phyloP scores from a whole-genome alignment of 2,888 invertebrate genomes.

The Nemurella pictetii region DNA sequence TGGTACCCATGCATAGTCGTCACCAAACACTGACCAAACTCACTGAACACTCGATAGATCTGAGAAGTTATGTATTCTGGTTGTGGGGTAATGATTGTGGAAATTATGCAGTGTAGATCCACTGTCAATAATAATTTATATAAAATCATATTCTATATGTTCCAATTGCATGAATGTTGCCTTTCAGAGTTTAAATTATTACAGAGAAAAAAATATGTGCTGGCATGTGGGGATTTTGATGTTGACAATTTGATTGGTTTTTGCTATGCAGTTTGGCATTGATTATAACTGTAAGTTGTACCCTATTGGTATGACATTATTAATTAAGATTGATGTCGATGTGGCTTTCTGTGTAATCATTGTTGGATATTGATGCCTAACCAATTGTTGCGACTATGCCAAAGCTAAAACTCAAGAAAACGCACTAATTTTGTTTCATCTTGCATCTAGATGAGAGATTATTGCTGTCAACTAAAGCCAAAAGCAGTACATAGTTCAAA shows the following conservation, averaged over 20 bases:
- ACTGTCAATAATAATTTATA: not conserved
- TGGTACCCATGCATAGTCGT: constrained; percentile 40
- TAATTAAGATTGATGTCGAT: not conserved
- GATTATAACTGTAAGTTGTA: not conserved
- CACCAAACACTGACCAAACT: constrained; percentile 39
- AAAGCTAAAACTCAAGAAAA: not conserved
- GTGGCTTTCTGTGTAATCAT: not conserved
- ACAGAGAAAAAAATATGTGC: too few relatives aligned
- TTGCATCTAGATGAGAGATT: not conserved
- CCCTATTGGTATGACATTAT: not conserved
- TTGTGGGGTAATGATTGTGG: not conserved
- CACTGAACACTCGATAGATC: not conserved
- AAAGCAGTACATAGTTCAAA: not conserved
- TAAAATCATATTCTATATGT: not conserved
- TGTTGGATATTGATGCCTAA: not conserved
- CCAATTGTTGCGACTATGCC: not conserved
- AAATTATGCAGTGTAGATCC: not conserved
- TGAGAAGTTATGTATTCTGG: not conserved
- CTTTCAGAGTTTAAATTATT: not conserved
- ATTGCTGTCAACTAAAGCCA: not conserved
- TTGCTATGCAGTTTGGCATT: not conserved
- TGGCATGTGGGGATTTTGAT: not conserved
- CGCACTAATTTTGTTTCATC: not conserved
- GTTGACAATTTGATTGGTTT: not conserved
- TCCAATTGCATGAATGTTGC: not conserved